phyloP scores from a whole-genome alignment of 2,888 invertebrate genomes.

The Latheticus oryzae region DNA sequence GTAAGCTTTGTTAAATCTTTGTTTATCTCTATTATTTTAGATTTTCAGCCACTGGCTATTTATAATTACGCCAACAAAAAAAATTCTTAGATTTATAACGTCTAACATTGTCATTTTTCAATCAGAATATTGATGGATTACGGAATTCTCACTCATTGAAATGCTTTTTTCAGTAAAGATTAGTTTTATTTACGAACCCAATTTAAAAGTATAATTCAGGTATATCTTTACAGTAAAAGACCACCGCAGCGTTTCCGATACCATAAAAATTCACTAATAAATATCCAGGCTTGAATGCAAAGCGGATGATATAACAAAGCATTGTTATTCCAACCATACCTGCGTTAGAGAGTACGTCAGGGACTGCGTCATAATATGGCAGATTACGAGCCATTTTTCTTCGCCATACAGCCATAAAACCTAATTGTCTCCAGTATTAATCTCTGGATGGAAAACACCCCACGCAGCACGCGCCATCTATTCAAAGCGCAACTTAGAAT shows the following conservation, averaged over 20 bases:
- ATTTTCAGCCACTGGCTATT: background rate
- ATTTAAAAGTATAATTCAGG: slow-evolving; percentile 18
- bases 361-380: slow-evolving; percentile 18
- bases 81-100: no score
- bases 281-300: slow-evolving; percentile 23
- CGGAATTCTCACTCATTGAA: slow-evolving; percentile 5
- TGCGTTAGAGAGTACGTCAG: slow-evolving; percentile 20
- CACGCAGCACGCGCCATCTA: slow-evolving; percentile 4
- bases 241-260: slow-evolving; percentile 25
- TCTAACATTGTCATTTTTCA: slow-evolving; percentile 17
- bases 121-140: slow-evolving; percentile 27
- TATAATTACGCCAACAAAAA: background rate
- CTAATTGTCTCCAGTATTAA: slow-evolving; percentile 27
- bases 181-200: slow-evolving; percentile 15
- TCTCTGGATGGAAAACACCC: slow-evolving; percentile 1
- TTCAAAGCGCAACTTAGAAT: no score
- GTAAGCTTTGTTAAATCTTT: background rate
- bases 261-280: slow-evolving; percentile 30
- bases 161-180: slow-evolving; percentile 4
- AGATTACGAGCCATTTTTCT: slow-evolving; percentile 20
- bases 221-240: slow-evolving; percentile 13
- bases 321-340: slow-evolving; percentile 30
- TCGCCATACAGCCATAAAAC: slow-evolving; percentile 23
- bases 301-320: slow-evolving; percentile 20
- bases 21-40: background rate